Conservation (phyloP, 2,797 vertebrate genomes). For the Takifugu ocellatus region DNA sequence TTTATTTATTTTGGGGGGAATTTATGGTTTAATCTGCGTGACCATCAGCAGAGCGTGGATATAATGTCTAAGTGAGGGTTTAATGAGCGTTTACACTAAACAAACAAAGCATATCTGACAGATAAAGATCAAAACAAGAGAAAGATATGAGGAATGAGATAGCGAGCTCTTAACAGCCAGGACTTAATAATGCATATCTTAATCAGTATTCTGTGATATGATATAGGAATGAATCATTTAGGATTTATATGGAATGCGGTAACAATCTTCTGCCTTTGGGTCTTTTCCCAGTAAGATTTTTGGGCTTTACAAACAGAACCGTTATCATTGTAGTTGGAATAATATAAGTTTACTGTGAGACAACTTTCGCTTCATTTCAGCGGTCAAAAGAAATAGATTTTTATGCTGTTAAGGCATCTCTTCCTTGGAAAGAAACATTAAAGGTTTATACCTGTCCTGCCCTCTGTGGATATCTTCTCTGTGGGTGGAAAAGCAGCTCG, state of each 20-base stretch:
- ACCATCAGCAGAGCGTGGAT: conserved; percentile 47
- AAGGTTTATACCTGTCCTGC: too few relatives aligned
- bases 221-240: conserved; percentile 33
- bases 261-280: conserved; percentile 23
- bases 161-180: conserved; percentile 11
- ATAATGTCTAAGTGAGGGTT: conserved; percentile 62
- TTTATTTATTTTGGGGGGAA: conserved; percentile 17
- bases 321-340: too few relatives aligned
- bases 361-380: too few relatives aligned
- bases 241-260: conserved; percentile 9
- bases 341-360: background rate
- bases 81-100: conserved; percentile 69
- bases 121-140: conserved; percentile 50
- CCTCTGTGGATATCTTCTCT: too few relatives aligned
- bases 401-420: too few relatives aligned
- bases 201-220: conserved; percentile 45
- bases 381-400: too few relatives aligned
- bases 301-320: background rate
- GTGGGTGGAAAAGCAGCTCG: too few relatives aligned
- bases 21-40: conserved; percentile 30
- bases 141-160: conserved; percentile 18
- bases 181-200: conserved; percentile 44
- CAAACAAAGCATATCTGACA: conserved; percentile 59
- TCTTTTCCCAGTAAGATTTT: conserved; percentile 21
- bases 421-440: too few relatives aligned